phyloP scores from a whole-genome alignment of 2,797 vertebrate genomes.

The Poeciliopsis turneri region DNA sequence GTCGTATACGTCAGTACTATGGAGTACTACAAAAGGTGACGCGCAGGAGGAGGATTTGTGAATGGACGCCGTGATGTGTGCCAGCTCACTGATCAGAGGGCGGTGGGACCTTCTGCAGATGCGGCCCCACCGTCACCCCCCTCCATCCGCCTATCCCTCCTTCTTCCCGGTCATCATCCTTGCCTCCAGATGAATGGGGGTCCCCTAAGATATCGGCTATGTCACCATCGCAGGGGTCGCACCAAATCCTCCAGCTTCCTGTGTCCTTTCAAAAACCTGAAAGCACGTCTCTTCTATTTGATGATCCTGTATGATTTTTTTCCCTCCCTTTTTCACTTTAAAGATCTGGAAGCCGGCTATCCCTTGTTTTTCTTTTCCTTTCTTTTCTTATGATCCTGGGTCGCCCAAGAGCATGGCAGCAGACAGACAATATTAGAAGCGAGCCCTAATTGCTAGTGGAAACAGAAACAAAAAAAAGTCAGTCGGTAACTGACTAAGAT shows the following conservation, averaged over 20 bases:
- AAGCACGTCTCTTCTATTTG: conserved; percentile 70
- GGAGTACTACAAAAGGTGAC: conserved; percentile 79
- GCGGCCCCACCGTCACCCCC: conserved; percentile 62
- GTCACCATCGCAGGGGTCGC: conserved; percentile 78
- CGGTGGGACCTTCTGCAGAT: conserved; percentile 81
- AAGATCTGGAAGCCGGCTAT: conserved; percentile 47
- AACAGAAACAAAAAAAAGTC: neutral
- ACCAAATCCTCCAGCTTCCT: conserved; percentile 77
- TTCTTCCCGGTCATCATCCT: conserved; percentile 45
- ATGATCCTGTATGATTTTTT: conserved; percentile 72
- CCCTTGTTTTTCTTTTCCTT: conserved; percentile 22
- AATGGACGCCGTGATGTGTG: conserved; percentile 84
- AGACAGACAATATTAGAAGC: conserved; percentile 46
- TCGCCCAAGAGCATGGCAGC: conserved; percentile 51
- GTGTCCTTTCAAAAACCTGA: conserved; percentile 69
- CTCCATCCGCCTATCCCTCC: neutral
- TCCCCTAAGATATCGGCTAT: conserved; percentile 74
- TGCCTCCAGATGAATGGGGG: conserved; percentile 71
- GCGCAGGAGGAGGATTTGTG: conserved; percentile 83
- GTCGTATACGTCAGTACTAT: conserved; percentile 74
- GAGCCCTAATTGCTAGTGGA: neutral
- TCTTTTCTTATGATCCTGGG: conserved; percentile 27
- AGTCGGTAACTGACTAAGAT: neutral
- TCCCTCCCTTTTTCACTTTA: conserved; percentile 43
- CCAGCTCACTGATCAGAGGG: conserved; percentile 84